Evolutionary conservation across 53 echinoderm and acorn worm genomes (phyloP), one percentile per base, ranked within the genome.

Genomic region (Echinarachnius parma): DNA sequence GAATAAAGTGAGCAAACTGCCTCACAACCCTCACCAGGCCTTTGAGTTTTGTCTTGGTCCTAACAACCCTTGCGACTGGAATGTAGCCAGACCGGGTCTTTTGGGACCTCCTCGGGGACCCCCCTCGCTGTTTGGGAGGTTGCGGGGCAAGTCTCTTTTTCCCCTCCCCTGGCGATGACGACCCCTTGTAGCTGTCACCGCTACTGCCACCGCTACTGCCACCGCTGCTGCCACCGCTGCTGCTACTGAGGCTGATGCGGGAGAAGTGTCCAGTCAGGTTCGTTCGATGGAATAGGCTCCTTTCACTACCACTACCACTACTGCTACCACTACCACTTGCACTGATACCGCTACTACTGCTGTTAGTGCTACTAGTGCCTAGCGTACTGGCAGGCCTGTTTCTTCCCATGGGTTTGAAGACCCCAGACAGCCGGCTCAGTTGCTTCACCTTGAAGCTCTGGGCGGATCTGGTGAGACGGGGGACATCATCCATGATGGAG

Each of bases 1-100:
- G n/a, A n/a, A n/a, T n/a, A n/a, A n/a, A n/a, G n/a, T n/a, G n/a
- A n/a, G n/a, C n/a, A n/a, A n/a, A n/a, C n/a, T n/a, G n/a, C n/a
- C n/a, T n/a, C n/a, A n/a, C n/a, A 36, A 62, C 22, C 42, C 61
- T 77, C 62, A 77, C 60, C 61, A 77, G 31, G 48, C 62, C 77
- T 48, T 77, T 77, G 27, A 69, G 70, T 30, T 34, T 69, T 25
- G 70, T 52, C 53, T 53, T 69, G 34, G 70, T 69, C 24, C 34
- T 69, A 33, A 69, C 70, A 34, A 69, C 54, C 4, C 35, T 52
- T 24, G 53, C 21, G 31, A 69, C 70, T 2, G 70, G 70, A 32
- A 23, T 52, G 24, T 69, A 69, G 14, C 33, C 35, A 24, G 70
- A 53, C 10, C 31, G 21, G 34, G 34, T 69, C 14, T 16, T 24